Evolutionary conservation across 2,113 vertebrate species (phyloP).

Genomic region (Pomatorhinus ruficollis): DNA sequence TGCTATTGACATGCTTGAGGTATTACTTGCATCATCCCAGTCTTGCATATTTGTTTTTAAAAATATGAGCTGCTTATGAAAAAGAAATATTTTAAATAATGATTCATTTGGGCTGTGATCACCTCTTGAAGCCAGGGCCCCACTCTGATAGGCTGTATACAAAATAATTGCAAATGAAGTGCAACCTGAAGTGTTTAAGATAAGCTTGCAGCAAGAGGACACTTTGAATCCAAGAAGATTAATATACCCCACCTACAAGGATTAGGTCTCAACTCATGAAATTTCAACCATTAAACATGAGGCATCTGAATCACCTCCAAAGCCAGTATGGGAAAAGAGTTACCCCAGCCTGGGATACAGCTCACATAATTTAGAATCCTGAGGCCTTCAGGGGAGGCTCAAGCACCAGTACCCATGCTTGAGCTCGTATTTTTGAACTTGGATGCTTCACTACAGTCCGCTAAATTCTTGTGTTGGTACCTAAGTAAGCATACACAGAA

Average conservation of each 20-base stretch:
- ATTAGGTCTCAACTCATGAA: not conserved
- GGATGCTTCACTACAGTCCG: not conserved
- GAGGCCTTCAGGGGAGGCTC: not conserved
- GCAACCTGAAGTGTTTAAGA: not conserved
- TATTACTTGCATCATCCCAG: slow-evolving; percentile 35
- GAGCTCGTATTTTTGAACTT: not conserved
- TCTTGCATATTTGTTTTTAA: slow-evolving; percentile 28
- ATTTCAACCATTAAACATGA: not conserved
- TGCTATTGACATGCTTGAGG: slow-evolving; percentile 29
- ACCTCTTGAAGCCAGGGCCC: not conserved
- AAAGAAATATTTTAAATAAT: slow-evolving; percentile 40
- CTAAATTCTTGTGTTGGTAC: not conserved
- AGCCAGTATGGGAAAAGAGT: not conserved
- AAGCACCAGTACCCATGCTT: not conserved
- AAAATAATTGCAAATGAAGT: not conserved
- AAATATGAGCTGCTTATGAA: slow-evolving; percentile 19
- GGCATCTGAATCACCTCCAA: not conserved
- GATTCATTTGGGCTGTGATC: slow-evolving; percentile 1
- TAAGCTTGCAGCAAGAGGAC: not conserved
- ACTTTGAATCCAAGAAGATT: slow-evolving; percentile 1
- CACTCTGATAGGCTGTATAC: not conserved
- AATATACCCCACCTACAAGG: not conserved
- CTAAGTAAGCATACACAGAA: not conserved
- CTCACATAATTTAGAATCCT: not conserved
- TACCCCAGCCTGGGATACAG: not conserved